Percentiles rank a stretch among this genome's conserved stretches.
Evolutionary conservation across 1,140 invertebrate genomes (phyloP).

Genomic region (Hydropsyche tenuis): DNA sequence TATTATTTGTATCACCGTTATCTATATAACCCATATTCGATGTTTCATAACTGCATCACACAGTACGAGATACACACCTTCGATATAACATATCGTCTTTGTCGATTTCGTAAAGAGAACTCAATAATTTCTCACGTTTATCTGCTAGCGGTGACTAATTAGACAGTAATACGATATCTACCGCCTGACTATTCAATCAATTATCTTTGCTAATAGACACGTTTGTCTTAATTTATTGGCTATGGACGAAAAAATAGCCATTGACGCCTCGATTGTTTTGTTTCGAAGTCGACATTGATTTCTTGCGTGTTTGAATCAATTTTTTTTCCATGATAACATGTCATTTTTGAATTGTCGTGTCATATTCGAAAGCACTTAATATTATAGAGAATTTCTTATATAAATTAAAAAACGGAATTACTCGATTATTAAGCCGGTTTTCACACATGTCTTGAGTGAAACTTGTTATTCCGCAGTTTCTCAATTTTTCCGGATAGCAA

Average conservation of each 20-base stretch:
- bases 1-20: conserved; percentile 16
- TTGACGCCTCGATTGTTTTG: too few relatives aligned
- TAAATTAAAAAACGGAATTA: conserved; percentile 10
- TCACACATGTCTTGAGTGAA: conserved; percentile 6
- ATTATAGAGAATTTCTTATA: conserved; percentile 5
- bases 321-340: too few relatives aligned
- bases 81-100: not conserved
- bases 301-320: too few relatives aligned
- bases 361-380: too few relatives aligned
- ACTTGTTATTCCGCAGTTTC: conserved; percentile 2
- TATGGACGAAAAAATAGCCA: too few relatives aligned
- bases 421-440: conserved; percentile 22
- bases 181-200: too few relatives aligned
- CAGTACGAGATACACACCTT: too few relatives aligned
- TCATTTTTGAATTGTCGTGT: too few relatives aligned
- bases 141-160: conserved; percentile 11
- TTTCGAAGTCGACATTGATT: too few relatives aligned
- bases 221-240: too few relatives aligned
- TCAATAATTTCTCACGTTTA: conserved; percentile 5
- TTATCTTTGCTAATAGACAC: too few relatives aligned
- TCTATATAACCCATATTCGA: conserved; percentile 15
- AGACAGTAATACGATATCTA: not conserved
- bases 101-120: not conserved
- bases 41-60: conserved; percentile 8
- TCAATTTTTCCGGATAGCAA: conserved; percentile 21